A percentile compares a stretch with the other conserved stretches of the same genome.
Conservation (phyloP, 1,140 invertebrate genomes). For the Gryon sp. region DNA sequence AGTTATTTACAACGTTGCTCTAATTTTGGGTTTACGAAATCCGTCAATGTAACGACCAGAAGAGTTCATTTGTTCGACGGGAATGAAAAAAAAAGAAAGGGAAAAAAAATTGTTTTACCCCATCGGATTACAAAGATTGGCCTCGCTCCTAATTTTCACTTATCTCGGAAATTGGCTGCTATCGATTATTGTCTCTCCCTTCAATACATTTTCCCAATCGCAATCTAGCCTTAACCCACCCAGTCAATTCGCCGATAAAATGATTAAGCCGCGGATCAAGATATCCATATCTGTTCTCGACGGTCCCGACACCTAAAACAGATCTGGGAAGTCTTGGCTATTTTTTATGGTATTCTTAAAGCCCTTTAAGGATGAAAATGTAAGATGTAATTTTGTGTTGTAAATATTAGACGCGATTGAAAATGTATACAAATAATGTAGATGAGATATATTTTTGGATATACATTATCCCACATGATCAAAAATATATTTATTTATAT, state of each 20-base stretch:
- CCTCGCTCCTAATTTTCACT: conserved; percentile 49
- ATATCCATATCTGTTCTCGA: conserved; percentile 25
- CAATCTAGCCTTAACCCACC: conserved; percentile 35
- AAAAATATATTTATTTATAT: too few species aligned
- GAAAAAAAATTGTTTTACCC: conserved; percentile 23
- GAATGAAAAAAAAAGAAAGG: too few species aligned
- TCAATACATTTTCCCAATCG: conserved; percentile 15
- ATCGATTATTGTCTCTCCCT: conserved; percentile 54
- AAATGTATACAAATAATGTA: too few species aligned
- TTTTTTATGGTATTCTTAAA: too few species aligned
- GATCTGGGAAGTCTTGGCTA: too few species aligned
- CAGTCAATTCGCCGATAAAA: conserved; percentile 37
- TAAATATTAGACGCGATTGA: too few species aligned
- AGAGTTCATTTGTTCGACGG: conserved; percentile 16
- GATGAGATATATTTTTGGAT: too few species aligned
- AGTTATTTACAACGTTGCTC: background rate
- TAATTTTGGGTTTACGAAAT: background rate
- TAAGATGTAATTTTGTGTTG: too few species aligned
- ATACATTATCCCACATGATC: too few species aligned
- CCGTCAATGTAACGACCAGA: conserved; percentile 11
- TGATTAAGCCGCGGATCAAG: conserved; percentile 40
- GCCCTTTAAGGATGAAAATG: too few species aligned
- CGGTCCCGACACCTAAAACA: too few species aligned
- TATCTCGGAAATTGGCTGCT: conserved; percentile 53
- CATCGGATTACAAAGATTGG: conserved; percentile 30